These are phyloP conservation scores for Bursaphelenchus mucronatus DNA, from an alignment of 1,140 invertebrate species.

Conservation along the genomic window DNA sequence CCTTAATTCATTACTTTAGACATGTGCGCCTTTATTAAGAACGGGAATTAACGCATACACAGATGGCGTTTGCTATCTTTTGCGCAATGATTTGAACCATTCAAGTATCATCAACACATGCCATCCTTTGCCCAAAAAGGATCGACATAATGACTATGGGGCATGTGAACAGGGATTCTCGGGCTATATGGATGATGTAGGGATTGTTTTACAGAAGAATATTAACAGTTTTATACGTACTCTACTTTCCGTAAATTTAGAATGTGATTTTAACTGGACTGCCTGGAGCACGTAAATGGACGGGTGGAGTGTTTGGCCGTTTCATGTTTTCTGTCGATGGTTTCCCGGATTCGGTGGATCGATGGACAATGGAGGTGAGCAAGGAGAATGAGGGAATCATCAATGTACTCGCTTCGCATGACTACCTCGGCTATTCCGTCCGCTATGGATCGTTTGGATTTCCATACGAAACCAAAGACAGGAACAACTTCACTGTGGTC, in stretches of 20 bases:
- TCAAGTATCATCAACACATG: conserved; percentile 40
- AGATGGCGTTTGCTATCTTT: conserved; percentile 49
- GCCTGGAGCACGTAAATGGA: conserved; percentile 58
- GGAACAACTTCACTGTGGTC: conserved; percentile 49
- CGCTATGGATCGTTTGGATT: conserved; percentile 55
- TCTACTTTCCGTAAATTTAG: conserved; percentile 21
- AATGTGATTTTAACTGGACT: conserved; percentile 55
- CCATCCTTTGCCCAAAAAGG: conserved; percentile 44
- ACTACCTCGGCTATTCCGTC: conserved; percentile 58
- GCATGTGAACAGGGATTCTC: conserved; percentile 58
- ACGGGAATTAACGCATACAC: conserved; percentile 43
- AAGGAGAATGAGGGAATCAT: conserved; percentile 45
- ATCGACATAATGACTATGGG: conserved; percentile 59
- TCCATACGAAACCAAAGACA: conserved; percentile 35
- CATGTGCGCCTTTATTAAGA: conserved; percentile 47
- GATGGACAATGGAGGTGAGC: conserved; percentile 51
- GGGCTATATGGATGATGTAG: conserved; percentile 49
- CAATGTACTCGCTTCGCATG: conserved; percentile 43
- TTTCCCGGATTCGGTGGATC: conserved; percentile 41
- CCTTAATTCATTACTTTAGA: conserved; percentile 36
- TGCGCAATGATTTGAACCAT: conserved; percentile 40
- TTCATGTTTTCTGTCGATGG: conserved; percentile 38
- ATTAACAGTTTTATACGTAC: conserved; percentile 6
- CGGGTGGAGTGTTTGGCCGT: conserved; percentile 53
- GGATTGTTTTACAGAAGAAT: not conserved